phyloP scores from a whole-genome alignment of 2,888 invertebrate genomes.

The Andrena dorsata region DNA sequence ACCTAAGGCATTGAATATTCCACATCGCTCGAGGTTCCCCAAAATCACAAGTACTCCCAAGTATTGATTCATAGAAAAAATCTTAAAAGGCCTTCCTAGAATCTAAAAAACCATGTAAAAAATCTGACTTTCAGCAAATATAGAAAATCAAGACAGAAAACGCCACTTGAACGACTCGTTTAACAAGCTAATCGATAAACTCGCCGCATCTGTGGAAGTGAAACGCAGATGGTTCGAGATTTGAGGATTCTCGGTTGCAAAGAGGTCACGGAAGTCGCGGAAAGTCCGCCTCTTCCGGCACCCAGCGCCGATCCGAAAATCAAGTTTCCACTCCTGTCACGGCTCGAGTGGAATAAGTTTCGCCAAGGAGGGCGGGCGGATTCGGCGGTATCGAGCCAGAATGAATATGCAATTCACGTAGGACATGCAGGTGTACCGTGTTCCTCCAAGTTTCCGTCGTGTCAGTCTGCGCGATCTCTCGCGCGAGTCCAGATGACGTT shows the following conservation, averaged over 20 bases:
- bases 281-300: neutral
- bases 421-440: conserved; percentile 22
- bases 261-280: neutral
- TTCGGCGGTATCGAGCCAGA: neutral
- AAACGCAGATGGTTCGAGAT: no score
- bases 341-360: conserved; percentile 29
- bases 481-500: conserved; percentile 22
- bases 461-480: neutral
- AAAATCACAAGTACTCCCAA: no score
- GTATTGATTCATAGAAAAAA: no score
- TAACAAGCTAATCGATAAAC: no score
- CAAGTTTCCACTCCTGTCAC: conserved; percentile 33
- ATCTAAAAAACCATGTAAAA: no score
- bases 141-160: no score
- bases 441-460: conserved; percentile 19
- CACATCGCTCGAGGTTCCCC: no score
- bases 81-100: no score
- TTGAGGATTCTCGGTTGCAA: neutral
- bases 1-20: no score
- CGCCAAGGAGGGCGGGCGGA: conserved; percentile 13
- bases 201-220: no score
- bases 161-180: no score
- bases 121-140: no score
- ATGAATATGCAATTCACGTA: conserved; percentile 36
- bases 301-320: conserved; percentile 3